These are phyloP conservation scores for Drosophila monieri DNA, from an alignment of 2,888 invertebrate species.

Conservation along the genomic window DNA sequence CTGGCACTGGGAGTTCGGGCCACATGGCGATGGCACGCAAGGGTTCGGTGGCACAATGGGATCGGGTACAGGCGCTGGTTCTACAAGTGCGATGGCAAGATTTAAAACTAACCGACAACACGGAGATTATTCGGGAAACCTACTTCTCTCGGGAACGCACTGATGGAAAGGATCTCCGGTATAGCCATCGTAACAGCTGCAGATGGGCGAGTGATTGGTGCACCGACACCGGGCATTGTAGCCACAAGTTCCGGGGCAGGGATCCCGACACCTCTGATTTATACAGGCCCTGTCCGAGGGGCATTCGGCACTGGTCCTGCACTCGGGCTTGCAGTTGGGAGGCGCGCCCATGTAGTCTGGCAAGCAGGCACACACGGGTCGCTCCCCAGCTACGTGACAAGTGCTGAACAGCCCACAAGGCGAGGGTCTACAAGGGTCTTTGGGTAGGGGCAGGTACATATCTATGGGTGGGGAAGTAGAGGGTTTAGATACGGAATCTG, in stretches of 20 bases:
- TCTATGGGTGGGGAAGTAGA: constrained; percentile 46
- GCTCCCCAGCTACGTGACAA: constrained; percentile 86
- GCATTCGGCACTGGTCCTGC: constrained; percentile 90
- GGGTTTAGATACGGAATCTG: not conserved
- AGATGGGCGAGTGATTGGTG: constrained; percentile 91
- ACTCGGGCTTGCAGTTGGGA: constrained; percentile 91
- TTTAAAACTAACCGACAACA: constrained; percentile 10
- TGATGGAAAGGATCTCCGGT: constrained; percentile 91
- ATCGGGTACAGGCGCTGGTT: constrained; percentile 62
- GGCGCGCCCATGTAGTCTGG: constrained; percentile 89
- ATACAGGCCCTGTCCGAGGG: constrained; percentile 89
- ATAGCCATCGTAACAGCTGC: constrained; percentile 88
- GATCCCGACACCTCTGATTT: constrained; percentile 90
- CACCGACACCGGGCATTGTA: constrained; percentile 89
- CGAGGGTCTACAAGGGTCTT: constrained; percentile 84
- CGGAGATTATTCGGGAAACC: constrained; percentile 58
- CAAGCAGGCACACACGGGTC: constrained; percentile 90
- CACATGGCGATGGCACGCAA: constrained; percentile 88
- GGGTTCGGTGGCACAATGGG: constrained; percentile 84
- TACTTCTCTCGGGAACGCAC: constrained; percentile 85
- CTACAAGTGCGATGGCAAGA: constrained; percentile 56
- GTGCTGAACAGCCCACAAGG: constrained; percentile 85
- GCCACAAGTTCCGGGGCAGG: constrained; percentile 91
- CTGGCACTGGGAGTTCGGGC: constrained; percentile 87
- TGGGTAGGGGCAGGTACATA: constrained; percentile 80